Base-by-base conservation (phyloP, 1,140 invertebrate species). In the Zophobas morio region DNA sequence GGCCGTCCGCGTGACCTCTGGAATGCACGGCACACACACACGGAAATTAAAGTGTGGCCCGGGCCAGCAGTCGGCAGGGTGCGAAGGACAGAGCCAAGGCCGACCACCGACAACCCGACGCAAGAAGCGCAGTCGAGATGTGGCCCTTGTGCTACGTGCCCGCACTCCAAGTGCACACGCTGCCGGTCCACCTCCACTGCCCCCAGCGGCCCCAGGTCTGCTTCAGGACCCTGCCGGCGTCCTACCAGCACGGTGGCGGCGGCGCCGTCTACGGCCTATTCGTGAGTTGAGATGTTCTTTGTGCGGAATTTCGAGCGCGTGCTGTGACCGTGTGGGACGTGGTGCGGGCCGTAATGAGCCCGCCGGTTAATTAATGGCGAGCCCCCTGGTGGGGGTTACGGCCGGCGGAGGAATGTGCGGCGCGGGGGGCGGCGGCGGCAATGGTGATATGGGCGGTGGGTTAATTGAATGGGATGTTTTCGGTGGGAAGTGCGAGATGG, bases 11-110 rank as follows among this genome's bases (percentile, higher is more conserved):
- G 77, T 78, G 79, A 80, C 81, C 79, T 79, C 57, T 79, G 82
- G 88, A 88, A 87, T 88, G 84, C 86, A 88, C 49, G 49, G 49
- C 49, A 51, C 49, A 51, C 20, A 54, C 53, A 20, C 86, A 88
- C 85, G 85, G 87, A 88, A 88, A 88, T 89, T 88, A 88, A 88
- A 87, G 88, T 33, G 60, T 88, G 85, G 87, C 84, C 87, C 84
- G 85, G 75, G 70, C 75, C 54, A 37, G 80, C 78, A 74, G 70
- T 72, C 54, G 39, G 80, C 78, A 80, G 87, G 84, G 84, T 83
- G 86, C 88, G 84, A 87, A 87, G 86, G 88, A 87, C 81, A 66
- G 82, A 82, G 81, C 82, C 83, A 86, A 87, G 82, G 84, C 85
- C 85, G 86, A 82, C 57, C 47, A 35, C 49, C 60, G 35, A 47